Evolutionary conservation across 1,140 invertebrate species (phyloP).

Genomic region (Drosophila albomicans): DNA sequence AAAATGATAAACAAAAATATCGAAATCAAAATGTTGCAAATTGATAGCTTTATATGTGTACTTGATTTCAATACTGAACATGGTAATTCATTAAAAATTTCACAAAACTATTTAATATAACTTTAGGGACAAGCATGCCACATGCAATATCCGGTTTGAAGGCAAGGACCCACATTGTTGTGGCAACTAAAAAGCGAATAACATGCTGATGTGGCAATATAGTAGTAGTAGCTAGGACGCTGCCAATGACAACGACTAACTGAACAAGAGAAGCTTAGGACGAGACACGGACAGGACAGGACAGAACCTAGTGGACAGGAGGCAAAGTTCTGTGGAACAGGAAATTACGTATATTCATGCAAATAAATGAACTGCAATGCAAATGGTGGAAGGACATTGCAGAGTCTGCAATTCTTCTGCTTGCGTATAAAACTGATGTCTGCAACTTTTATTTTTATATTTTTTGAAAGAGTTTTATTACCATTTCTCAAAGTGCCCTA

Average conservation of each 20-base stretch:
- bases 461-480: slow-evolving; percentile 23
- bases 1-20: background rate
- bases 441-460: slow-evolving; percentile 19
- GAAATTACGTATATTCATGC: slow-evolving; percentile 34
- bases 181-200: slow-evolving; percentile 27
- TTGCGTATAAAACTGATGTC: background rate
- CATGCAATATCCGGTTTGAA: background rate
- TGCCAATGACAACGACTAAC: slow-evolving; percentile 36
- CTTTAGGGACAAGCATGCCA: background rate
- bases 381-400: slow-evolving; percentile 33
- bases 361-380: slow-evolving; percentile 28
- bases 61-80: background rate
- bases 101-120: background rate
- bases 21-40: background rate
- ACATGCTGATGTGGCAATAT: slow-evolving; percentile 62
- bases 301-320: slow-evolving; percentile 49
- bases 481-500: background rate
- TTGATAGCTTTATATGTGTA: background rate
- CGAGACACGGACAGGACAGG: slow-evolving; percentile 21
- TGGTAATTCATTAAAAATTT: background rate
- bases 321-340: slow-evolving; percentile 51
- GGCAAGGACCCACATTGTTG: slow-evolving; percentile 11
- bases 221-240: slow-evolving; percentile 32
- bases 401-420: slow-evolving; percentile 30
- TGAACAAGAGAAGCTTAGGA: background rate